phyloP scores from a whole-genome alignment of 2,888 invertebrate genomes.

The Mythimna loreyi region DNA sequence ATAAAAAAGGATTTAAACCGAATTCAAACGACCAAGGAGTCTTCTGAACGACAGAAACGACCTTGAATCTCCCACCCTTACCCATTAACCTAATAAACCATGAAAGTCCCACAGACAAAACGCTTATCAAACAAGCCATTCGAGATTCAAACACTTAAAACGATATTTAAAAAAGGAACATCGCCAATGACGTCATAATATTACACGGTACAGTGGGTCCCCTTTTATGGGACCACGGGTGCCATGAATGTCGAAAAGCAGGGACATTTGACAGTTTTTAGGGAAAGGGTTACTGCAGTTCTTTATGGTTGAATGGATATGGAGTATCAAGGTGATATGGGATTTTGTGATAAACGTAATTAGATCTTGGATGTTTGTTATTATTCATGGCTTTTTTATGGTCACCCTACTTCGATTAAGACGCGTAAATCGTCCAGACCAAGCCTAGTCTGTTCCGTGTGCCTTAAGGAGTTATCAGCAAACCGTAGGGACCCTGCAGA shows the following conservation, averaged over 20 bases:
- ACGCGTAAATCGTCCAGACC: too few relatives aligned
- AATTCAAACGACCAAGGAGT: slow-evolving; percentile 35
- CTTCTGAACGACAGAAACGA: slow-evolving; percentile 27
- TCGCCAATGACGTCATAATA: slow-evolving; percentile 50
- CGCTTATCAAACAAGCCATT: slow-evolving; percentile 50
- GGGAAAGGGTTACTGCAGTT: slow-evolving; percentile 39
- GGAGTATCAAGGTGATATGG: slow-evolving; percentile 7
- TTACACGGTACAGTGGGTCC: slow-evolving; percentile 62
- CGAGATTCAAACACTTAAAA: slow-evolving; percentile 37
- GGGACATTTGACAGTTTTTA: slow-evolving; percentile 44
- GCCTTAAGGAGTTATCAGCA: too few relatives aligned
- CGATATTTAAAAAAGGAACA: slow-evolving; percentile 59
- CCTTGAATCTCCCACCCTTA: slow-evolving; percentile 30
- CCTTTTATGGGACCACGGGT: slow-evolving; percentile 57
- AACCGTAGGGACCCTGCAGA: too few relatives aligned
- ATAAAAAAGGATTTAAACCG: slow-evolving; percentile 30
- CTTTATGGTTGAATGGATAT: slow-evolving; percentile 19
- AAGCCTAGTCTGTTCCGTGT: too few relatives aligned
- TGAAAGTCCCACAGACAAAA: slow-evolving; percentile 32
- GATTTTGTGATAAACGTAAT: slow-evolving; percentile 35
- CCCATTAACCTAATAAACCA: slow-evolving; percentile 36
- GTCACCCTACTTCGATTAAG: too few relatives aligned
- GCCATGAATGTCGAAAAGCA: slow-evolving; percentile 53
- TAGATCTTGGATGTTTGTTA: not conserved
- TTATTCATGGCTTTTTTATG: too few relatives aligned